Evolutionary conservation across 2,113 vertebrate species (phyloP).

Genomic region (Coturnix japonica): DNA sequence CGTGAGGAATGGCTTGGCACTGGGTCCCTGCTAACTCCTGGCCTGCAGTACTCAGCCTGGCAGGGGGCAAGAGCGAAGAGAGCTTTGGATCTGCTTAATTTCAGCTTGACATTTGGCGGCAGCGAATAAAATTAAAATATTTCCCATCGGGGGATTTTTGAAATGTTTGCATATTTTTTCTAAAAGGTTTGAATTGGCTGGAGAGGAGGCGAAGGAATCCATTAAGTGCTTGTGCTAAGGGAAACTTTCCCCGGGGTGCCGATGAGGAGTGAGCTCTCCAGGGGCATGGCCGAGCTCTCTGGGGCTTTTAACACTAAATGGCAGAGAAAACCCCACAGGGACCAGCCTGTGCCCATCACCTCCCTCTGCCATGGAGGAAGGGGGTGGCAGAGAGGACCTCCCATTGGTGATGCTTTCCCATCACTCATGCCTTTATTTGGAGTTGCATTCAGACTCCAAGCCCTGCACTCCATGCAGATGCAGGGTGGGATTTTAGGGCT

Average conservation of each 20-base stretch:
- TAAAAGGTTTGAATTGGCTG: constrained; percentile 68
- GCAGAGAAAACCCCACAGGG: neutral
- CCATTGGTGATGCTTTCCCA: neutral
- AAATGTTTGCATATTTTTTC: constrained; percentile 69
- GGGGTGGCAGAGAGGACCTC: neutral
- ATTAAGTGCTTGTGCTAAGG: constrained; percentile 34
- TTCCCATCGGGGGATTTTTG: constrained; percentile 54
- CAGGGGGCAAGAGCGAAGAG: constrained; percentile 45
- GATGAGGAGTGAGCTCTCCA: neutral
- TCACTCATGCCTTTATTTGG: neutral
- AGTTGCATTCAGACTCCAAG: neutral
- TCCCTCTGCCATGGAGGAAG: neutral
- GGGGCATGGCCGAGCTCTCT: neutral
- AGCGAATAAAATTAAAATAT: constrained; percentile 50
- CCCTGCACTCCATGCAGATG: no score
- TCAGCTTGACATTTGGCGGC: constrained; percentile 58
- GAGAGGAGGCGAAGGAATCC: constrained; percentile 45
- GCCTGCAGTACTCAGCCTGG: constrained; percentile 48
- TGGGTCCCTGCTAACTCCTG: constrained; percentile 10
- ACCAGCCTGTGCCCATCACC: neutral
- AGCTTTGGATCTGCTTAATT: constrained; percentile 60
- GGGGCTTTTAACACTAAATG: neutral
- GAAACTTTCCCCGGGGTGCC: constrained; percentile 44
- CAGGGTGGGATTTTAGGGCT: neutral
- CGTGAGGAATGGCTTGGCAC: constrained; percentile 31